phyloP scores from a whole-genome alignment of 2,888 invertebrate species.

The Isotomurus palustris region DNA sequence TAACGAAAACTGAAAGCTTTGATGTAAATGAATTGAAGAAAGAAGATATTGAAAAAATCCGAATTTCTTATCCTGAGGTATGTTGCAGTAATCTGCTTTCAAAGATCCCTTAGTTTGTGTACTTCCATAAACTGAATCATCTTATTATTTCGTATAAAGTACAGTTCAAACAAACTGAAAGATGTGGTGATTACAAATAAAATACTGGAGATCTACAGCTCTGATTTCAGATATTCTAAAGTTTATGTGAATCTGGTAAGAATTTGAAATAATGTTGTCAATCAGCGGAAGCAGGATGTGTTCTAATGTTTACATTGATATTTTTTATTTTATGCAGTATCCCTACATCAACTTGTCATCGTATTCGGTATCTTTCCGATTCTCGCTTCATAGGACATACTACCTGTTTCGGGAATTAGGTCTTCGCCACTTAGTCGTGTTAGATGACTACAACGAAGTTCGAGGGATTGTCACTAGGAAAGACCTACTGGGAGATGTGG shows the following conservation, averaged over 20 bases:
- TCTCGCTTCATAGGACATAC: slow-evolving; percentile 51
- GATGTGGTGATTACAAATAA: slow-evolving; percentile 29
- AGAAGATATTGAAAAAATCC: slow-evolving; percentile 34
- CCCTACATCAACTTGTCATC: slow-evolving; percentile 51
- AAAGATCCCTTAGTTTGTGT: not conserved
- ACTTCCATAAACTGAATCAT: no score
- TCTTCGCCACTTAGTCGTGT: slow-evolving; percentile 51
- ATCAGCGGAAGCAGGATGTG: not conserved
- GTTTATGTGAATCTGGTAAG: slow-evolving; percentile 36
- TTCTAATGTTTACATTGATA: not conserved
- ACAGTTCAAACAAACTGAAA: slow-evolving; percentile 35
- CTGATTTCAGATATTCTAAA: slow-evolving; percentile 21
- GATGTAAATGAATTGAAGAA: slow-evolving; percentile 29
- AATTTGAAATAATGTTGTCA: not conserved
- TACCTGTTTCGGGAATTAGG: slow-evolving; percentile 51
- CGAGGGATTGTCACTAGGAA: slow-evolving; percentile 52
- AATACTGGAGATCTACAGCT: slow-evolving; percentile 33
- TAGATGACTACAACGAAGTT: slow-evolving; percentile 49
- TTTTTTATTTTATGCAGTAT: slow-evolving; percentile 15
- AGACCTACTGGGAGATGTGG: slow-evolving; percentile 51
- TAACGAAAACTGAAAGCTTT: slow-evolving; percentile 33
- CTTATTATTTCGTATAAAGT: slow-evolving; percentile 21
- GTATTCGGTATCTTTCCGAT: slow-evolving; percentile 49
- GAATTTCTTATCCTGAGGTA: slow-evolving; percentile 41
- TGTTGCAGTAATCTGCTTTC: no score